Percentiles rank a stretch among this genome's conserved stretches.
Evolutionary conservation across 1,140 invertebrate species (phyloP).

Genomic region (Achroia grisella): DNA sequence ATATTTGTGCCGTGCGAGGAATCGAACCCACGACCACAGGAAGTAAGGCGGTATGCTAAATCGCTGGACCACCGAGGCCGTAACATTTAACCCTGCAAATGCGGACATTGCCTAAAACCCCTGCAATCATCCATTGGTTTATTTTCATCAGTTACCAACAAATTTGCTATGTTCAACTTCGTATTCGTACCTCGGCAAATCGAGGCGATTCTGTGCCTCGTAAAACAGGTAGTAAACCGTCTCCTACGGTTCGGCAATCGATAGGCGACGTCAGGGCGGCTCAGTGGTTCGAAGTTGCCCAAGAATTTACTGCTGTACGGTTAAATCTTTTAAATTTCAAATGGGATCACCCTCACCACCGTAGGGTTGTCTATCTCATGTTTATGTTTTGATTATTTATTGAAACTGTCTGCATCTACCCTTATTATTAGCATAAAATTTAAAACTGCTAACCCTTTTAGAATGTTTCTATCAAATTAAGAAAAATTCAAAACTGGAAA

Average conservation of each 20-base stretch:
- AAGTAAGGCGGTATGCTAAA: too few species aligned
- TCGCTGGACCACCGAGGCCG: too few species aligned
- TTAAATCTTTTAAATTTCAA: conserved; percentile 45
- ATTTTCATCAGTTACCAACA: conserved; percentile 24
- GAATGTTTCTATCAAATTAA: too few species aligned
- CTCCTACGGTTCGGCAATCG: conserved; percentile 34
- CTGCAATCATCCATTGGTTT: conserved; percentile 8
- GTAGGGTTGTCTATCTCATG: conserved; percentile 7
- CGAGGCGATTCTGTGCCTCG: conserved; percentile 25
- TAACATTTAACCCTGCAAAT: too few species aligned
- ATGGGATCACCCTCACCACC: conserved; percentile 10
- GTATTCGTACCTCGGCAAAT: conserved; percentile 15
- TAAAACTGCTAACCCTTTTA: too few species aligned
- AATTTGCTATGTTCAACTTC: conserved; percentile 16
- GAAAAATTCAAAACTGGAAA: too few species aligned
- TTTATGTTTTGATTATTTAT: too few species aligned
- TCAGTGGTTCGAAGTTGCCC: conserved; percentile 19
- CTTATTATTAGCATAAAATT: too few species aligned
- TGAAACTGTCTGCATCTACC: too few species aligned
- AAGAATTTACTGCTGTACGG: conserved; percentile 30
- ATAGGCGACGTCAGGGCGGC: conserved; percentile 34
- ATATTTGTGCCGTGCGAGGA: too few species aligned
- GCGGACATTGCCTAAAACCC: too few species aligned
- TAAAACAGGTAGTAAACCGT: conserved; percentile 39
- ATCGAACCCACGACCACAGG: too few species aligned